A percentile compares a stretch with the other conserved stretches of the same genome.
These are phyloP conservation scores for Selene dorsalis DNA, from an alignment of 2,797 vertebrate genomes.

Conservation along the genomic window DNA sequence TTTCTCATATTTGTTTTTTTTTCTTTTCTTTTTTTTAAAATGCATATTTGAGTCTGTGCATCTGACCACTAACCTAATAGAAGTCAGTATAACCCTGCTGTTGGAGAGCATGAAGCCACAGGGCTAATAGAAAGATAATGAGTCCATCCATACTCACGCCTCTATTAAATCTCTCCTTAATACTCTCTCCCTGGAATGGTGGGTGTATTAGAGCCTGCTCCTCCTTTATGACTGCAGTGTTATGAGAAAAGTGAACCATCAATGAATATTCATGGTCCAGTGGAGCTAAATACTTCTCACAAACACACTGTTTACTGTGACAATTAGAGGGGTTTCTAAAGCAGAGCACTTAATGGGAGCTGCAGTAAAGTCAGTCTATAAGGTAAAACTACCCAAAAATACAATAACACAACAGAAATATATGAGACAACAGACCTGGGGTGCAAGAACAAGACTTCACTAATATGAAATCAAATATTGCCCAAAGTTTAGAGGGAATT, in stretches of 20 bases:
- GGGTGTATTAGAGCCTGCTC: slow-evolving; percentile 75
- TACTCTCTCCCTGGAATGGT: slow-evolving; percentile 81
- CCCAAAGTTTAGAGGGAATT: background rate
- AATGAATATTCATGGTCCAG: slow-evolving; percentile 78
- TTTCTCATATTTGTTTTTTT: slow-evolving; percentile 20
- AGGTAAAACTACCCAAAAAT: background rate
- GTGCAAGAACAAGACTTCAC: background rate
- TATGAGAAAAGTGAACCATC: slow-evolving; percentile 79
- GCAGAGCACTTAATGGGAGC: background rate
- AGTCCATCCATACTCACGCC: slow-evolving; percentile 82
- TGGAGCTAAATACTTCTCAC: slow-evolving; percentile 63
- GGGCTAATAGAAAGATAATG: slow-evolving; percentile 89
- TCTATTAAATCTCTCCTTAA: slow-evolving; percentile 88
- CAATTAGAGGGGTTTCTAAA: slow-evolving; percentile 28
- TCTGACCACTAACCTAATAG: slow-evolving; percentile 83
- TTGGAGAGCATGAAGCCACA: slow-evolving; percentile 71
- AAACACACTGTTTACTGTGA: slow-evolving; percentile 55
- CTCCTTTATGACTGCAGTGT: slow-evolving; percentile 77
- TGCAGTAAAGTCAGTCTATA: background rate
- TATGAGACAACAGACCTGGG: background rate
- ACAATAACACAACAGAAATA: background rate
- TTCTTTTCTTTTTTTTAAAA: slow-evolving; percentile 41
- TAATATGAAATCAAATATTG: background rate
- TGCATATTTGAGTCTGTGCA: slow-evolving; percentile 61
- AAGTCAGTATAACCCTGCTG: slow-evolving; percentile 82